Base-by-base conservation (phyloP, 2,797 vertebrate genomes). In the Sebastes nivosus region DNA sequence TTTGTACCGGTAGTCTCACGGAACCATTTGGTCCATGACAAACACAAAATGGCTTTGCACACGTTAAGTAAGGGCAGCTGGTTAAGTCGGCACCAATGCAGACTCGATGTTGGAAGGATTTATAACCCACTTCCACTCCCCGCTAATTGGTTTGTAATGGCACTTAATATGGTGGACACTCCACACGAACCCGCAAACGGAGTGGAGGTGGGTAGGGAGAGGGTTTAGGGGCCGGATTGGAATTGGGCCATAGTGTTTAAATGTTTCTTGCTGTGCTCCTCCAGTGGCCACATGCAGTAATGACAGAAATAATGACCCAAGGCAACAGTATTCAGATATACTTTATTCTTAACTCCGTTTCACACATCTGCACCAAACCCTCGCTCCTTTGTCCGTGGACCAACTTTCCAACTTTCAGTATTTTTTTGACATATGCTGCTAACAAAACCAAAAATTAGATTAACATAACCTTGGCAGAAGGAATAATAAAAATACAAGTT, bases 231-330 rank as follows among this genome's bases (percentile, higher is more conserved):
- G 38, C 13, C 14, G 6, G 46, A 50, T 8, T 50, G 46, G 46
- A 18, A 50, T 50, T 50, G 59, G n/a, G 14, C 11, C 10, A 6
- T n/a, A 8, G 2, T 16, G 55, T 75, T 29, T 61, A 38, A 27
- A 36, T 72, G 34, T 38, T 77, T 84, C 50, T 67, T 20, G 46
- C 22, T 30, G 58, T 54, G 30, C 18, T 76, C 25, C 61, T 66
- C 38, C 29, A 69, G 54, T 67, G 59, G 29, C 46, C 46, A 63
- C 67, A 68, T 25, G 11, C 38, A 66, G 61, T 36, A 57, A 58
- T 22, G 57, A 77, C 38, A 54, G 50, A 30, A 34, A 42, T 63
- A 34, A 71, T 50, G 16, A 50, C 46, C 29, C 13, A 77, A 34
- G 25, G 34, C 57, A 55, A 27, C 14, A 42, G 29, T 63, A 6